These are phyloP conservation scores for Macrotus californicus DNA, from an alignment of 2,113 vertebrate species.

Conservation along the genomic window DNA sequence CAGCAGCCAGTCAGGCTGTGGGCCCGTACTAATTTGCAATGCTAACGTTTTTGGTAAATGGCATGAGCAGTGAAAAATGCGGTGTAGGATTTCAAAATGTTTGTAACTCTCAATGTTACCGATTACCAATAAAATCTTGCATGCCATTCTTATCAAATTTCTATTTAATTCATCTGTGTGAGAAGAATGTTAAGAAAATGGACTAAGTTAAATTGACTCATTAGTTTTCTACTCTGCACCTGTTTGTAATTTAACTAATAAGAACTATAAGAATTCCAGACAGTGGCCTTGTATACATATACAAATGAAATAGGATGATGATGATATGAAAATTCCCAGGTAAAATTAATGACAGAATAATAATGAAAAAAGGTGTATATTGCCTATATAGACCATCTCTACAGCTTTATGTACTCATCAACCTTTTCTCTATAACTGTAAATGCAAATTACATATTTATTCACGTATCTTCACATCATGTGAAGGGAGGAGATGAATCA, in stretches of 20 bases:
- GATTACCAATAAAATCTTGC: not conserved
- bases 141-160: not conserved
- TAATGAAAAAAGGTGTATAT: not conserved
- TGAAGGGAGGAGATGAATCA: not conserved
- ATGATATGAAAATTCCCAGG: not conserved
- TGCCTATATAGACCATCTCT: not conserved
- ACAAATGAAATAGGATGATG: not conserved
- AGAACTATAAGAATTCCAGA: not conserved
- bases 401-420: not conserved
- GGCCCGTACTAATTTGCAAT: not conserved
- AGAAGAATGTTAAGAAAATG: not conserved
- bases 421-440: not conserved
- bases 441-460: not conserved
- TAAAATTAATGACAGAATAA: not conserved
- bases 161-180: not conserved
- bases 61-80: not conserved
- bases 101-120: not conserved
- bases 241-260: not conserved
- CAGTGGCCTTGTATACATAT: not conserved
- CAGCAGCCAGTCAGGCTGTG: not conserved
- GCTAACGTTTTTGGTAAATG: slow-evolving; percentile 20
- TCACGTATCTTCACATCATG: not conserved
- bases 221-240: not conserved
- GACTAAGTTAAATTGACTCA: not conserved
- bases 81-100: not conserved